phyloP scores from a whole-genome alignment of 2,113 vertebrate genomes.

The Pavo muticus region DNA sequence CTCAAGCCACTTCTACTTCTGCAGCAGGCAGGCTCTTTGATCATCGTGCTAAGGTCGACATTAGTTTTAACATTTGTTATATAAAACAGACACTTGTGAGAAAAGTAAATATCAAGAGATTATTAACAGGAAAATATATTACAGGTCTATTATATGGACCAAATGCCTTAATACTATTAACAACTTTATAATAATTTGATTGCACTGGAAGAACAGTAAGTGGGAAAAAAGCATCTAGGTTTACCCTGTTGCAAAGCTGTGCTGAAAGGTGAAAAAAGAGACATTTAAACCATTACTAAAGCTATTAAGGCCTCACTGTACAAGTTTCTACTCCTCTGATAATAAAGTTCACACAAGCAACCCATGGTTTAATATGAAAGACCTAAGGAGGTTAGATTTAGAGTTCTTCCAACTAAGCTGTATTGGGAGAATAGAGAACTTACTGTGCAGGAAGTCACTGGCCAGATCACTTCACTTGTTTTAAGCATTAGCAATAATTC shows the following conservation, averaged over 20 bases:
- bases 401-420: neutral
- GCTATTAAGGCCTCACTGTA: neutral
- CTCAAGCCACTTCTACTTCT: neutral
- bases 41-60: neutral
- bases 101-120: neutral
- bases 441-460: conserved; percentile 12
- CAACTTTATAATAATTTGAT: neutral
- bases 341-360: conserved; percentile 41
- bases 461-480: neutral
- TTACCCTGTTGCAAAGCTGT: neutral
- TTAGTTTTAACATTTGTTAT: neutral
- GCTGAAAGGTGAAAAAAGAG: neutral
- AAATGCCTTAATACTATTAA: neutral
- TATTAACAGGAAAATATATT: neutral
- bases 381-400: conserved; percentile 32
- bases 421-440: neutral
- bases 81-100: neutral
- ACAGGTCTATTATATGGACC: neutral
- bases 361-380: neutral
- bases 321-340: neutral
- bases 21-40: neutral
- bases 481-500: conserved; percentile 7
- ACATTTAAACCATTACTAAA: conserved; percentile 12
- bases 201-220: neutral
- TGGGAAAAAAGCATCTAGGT: neutral